Percentiles rank a stretch among this genome's conserved stretches.
phyloP scores from a whole-genome alignment of 30 jellyfish, hydroid and myxozoan genomes.

The Nemopilema nomurai region DNA sequence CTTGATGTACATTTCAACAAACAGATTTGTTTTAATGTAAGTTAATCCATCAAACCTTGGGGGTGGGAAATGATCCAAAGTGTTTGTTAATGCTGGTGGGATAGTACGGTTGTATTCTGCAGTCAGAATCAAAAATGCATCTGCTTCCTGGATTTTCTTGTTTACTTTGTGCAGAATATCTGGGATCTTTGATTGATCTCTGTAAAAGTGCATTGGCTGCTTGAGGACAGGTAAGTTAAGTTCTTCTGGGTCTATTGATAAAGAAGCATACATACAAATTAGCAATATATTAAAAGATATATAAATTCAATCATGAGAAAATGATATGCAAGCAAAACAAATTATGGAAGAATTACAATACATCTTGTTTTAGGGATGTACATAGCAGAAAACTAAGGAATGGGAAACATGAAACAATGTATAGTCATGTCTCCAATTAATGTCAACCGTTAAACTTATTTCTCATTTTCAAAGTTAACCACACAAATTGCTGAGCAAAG shows the following conservation, averaged over 20 bases:
- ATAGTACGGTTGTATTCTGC: conserved; percentile 84
- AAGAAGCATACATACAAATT: background rate
- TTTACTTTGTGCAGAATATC: conserved; percentile 60
- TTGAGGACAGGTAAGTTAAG: conserved; percentile 71
- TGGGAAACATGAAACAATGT: too few species aligned
- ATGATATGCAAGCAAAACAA: background rate
- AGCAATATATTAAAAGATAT: background rate
- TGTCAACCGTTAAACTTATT: too few species aligned
- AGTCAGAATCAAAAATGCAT: conserved; percentile 68
- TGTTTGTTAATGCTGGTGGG: conserved; percentile 89
- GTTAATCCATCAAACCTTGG: conserved; percentile 59
- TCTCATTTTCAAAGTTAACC: too few species aligned
- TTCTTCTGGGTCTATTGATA: conserved; percentile 79
- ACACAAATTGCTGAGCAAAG: too few species aligned
- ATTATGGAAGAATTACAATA: too few species aligned
- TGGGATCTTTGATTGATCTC: conserved; percentile 83
- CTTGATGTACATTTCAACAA: too few species aligned
- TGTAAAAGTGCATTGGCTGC: conserved; percentile 86
- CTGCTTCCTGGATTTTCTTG: conserved; percentile 76
- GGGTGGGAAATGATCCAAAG: conserved; percentile 84
- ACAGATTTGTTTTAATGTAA: too few species aligned
- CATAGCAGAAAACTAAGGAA: too few species aligned
- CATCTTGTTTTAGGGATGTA: too few species aligned
- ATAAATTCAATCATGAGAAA: background rate
- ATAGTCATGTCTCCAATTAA: too few species aligned